Evolutionary conservation across 2,113 vertebrate genomes (phyloP).

Genomic region (Aptenodytes forsteri): DNA sequence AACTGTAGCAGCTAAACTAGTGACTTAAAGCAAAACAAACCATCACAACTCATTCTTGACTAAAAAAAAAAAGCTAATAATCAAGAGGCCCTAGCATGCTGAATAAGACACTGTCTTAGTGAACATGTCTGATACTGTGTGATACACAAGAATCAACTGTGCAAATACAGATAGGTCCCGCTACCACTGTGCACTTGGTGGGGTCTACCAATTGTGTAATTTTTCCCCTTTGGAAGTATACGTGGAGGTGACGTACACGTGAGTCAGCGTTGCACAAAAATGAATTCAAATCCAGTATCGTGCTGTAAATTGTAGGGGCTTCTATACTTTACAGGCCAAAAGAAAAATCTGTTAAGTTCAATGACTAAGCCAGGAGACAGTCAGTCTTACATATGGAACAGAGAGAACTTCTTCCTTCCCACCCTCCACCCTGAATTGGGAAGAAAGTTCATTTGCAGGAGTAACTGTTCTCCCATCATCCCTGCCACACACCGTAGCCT

Average conservation of each 20-base stretch:
- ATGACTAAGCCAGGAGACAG: neutral
- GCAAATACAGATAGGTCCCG: neutral
- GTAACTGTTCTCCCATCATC: neutral
- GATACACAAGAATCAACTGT: neutral
- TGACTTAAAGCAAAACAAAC: constrained; percentile 8
- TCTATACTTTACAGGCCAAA: neutral
- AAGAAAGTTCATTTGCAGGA: neutral
- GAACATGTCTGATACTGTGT: neutral
- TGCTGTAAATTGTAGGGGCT: neutral
- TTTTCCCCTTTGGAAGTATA: neutral
- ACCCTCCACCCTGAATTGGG: neutral
- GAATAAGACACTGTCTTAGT: neutral
- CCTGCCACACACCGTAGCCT: neutral
- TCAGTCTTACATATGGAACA: neutral
- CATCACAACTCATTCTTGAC: neutral
- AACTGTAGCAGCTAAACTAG: neutral
- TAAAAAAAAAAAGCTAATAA: neutral
- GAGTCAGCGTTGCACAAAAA: neutral
- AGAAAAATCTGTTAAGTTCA: neutral
- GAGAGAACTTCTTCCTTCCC: neutral
- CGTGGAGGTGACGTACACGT: rapidly evolving
- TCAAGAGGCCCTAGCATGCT: constrained; percentile 24
- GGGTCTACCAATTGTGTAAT: neutral
- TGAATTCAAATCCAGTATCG: neutral
- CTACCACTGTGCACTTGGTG: neutral